phyloP scores from a whole-genome alignment of 1,140 invertebrate species.

The Drepana arcuata region DNA sequence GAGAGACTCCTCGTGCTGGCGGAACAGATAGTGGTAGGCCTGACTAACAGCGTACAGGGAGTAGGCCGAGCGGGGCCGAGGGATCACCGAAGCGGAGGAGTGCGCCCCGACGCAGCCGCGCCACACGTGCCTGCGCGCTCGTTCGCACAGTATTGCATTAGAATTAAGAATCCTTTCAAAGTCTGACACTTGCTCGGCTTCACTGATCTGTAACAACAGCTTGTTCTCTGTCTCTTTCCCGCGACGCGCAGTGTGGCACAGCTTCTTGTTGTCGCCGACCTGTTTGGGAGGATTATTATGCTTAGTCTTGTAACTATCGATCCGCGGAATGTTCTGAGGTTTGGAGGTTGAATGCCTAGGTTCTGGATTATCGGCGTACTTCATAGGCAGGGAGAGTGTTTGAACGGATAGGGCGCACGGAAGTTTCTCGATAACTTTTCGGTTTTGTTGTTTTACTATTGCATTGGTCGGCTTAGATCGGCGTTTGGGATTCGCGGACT shows the following conservation, averaged over 20 bases:
- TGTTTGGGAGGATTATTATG: constrained; percentile 57
- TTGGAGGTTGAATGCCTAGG: constrained; percentile 49
- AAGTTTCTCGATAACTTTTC: constrained; percentile 41
- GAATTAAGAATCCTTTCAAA: constrained; percentile 73
- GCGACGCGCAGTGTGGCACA: constrained; percentile 44
- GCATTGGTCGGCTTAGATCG: constrained; percentile 23
- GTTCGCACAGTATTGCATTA: constrained; percentile 67
- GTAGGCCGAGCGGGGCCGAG: constrained; percentile 56
- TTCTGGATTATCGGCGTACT: constrained; percentile 44
- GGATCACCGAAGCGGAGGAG: constrained; percentile 36
- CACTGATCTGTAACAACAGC: constrained; percentile 66
- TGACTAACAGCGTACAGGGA: constrained; percentile 57
- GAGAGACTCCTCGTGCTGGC: constrained; percentile 58
- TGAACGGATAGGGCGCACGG: constrained; percentile 49
- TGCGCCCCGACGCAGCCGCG: constrained; percentile 29
- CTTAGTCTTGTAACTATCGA: constrained; percentile 50
- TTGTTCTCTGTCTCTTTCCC: constrained; percentile 65
- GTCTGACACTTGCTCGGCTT: constrained; percentile 70
- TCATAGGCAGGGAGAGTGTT: constrained; percentile 54
- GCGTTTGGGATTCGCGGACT: constrained; percentile 16
- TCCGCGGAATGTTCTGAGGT: constrained; percentile 22
- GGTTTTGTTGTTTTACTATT: constrained; percentile 38
- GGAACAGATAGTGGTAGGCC: constrained; percentile 59
- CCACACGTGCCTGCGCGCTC: constrained; percentile 51
- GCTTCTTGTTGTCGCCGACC: constrained; percentile 51